A percentile compares a stretch with the other conserved stretches of the same genome.
These are phyloP conservation scores for Enteromius anoplus DNA, from an alignment of 2,797 vertebrate genomes.

Conservation along the genomic window DNA sequence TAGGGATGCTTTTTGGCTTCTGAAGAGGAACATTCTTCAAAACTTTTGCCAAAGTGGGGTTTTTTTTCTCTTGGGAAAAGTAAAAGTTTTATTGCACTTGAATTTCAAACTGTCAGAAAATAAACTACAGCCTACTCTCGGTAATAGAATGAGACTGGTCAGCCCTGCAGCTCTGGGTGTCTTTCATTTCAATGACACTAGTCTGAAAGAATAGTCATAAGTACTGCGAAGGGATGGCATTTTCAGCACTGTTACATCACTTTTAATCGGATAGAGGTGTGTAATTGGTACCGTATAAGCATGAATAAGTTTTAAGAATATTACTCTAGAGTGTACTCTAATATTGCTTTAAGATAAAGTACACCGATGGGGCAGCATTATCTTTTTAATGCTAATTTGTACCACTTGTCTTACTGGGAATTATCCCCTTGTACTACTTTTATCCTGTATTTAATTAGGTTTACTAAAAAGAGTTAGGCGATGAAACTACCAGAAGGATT, in stretches of 20 bases:
- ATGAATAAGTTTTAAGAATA: slow-evolving; percentile 50
- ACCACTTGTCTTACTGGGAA: slow-evolving; percentile 48
- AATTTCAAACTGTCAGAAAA: slow-evolving; percentile 36
- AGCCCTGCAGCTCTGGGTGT: slow-evolving; percentile 30
- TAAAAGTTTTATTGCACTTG: slow-evolving; percentile 34
- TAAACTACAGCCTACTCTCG: not conserved
- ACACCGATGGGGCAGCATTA: slow-evolving; percentile 37
- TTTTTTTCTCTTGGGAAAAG: slow-evolving; percentile 24
- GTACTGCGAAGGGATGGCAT: slow-evolving; percentile 14
- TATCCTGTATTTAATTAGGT: slow-evolving; percentile 53
- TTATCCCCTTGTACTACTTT: slow-evolving; percentile 50
- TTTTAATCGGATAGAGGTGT: slow-evolving; percentile 35
- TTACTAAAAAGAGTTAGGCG: slow-evolving; percentile 53
- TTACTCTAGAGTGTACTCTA: slow-evolving; percentile 27
- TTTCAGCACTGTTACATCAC: slow-evolving; percentile 45
- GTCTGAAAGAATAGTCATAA: slow-evolving; percentile 38
- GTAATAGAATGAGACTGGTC: slow-evolving; percentile 44
- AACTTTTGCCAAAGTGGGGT: slow-evolving; percentile 38
- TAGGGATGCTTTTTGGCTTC: slow-evolving; percentile 23
- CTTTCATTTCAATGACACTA: slow-evolving; percentile 45
- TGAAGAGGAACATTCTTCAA: slow-evolving; percentile 17
- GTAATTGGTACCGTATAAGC: slow-evolving; percentile 51
- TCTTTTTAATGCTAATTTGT: slow-evolving; percentile 56
- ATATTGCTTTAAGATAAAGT: slow-evolving; percentile 47
- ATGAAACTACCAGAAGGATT: slow-evolving; percentile 35